These are phyloP conservation scores for Rousettus madagascariensis DNA, from an alignment of 2,797 vertebrate genomes.

Conservation along the genomic window DNA sequence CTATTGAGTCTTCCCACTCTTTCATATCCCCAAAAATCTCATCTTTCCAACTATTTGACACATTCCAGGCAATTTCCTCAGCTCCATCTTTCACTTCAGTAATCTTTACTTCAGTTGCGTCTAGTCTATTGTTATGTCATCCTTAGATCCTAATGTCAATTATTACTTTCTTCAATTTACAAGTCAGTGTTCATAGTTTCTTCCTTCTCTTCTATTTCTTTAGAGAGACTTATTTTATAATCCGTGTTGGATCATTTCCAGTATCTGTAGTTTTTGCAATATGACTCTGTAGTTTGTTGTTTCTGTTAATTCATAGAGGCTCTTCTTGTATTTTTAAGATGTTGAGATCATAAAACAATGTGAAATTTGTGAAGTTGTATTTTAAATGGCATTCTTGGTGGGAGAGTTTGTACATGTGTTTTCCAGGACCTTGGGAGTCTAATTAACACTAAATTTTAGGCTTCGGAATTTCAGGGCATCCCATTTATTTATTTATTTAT, in stretches of 20 bases:
- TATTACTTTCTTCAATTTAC: background rate
- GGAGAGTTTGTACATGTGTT: background rate
- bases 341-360: background rate
- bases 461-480: background rate
- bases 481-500: background rate
- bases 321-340: background rate
- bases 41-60: background rate
- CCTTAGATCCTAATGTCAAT: background rate
- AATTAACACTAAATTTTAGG: slow-evolving; percentile 4
- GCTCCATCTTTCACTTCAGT: background rate
- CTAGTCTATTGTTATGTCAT: background rate
- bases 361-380: background rate
- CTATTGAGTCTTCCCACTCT: background rate
- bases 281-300: background rate
- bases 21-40: background rate
- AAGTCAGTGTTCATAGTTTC: background rate
- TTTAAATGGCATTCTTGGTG: background rate
- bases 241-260: background rate
- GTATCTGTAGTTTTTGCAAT: background rate
- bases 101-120: background rate
- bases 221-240: background rate
- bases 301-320: background rate
- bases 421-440: background rate
- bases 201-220: background rate
- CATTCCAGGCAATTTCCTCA: background rate